Evolutionary conservation across 2,888 invertebrate species (phyloP).

Genomic region (Drosophila fungiperda): DNA sequence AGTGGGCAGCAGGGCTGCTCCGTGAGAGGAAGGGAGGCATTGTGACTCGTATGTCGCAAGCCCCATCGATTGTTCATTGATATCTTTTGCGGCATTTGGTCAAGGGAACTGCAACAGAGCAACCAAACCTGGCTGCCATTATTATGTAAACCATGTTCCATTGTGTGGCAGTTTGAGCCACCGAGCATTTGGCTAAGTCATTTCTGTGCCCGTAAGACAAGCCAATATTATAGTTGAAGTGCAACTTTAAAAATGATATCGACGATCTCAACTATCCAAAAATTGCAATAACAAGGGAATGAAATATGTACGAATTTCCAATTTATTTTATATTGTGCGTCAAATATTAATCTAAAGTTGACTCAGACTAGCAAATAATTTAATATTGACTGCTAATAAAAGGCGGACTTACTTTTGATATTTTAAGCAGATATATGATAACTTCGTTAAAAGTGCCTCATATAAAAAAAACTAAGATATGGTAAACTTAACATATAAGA

Average conservation of each 20-base stretch:
- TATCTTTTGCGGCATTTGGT: conserved; percentile 64
- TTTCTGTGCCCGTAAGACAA: conserved; percentile 43
- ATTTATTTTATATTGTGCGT: conserved; percentile 27
- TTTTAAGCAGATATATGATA: not conserved
- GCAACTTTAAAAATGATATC: conserved; percentile 31
- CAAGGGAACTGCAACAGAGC: conserved; percentile 31
- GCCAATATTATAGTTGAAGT: conserved; percentile 37
- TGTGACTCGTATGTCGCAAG: conserved; percentile 53
- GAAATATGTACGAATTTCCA: not conserved
- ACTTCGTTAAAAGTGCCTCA: not conserved
- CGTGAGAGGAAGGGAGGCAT: conserved; percentile 2
- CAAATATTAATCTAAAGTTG: conserved; percentile 14
- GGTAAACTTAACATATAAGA: not conserved
- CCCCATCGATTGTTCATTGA: conserved; percentile 75
- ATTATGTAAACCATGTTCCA: conserved; percentile 67
- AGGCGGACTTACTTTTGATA: not conserved
- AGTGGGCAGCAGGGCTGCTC: not conserved
- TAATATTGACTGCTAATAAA: not conserved
- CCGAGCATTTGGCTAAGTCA: conserved; percentile 51
- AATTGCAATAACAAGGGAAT: conserved; percentile 15
- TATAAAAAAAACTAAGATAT: not conserved
- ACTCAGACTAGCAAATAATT: not conserved
- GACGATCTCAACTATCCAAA: conserved; percentile 17
- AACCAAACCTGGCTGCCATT: conserved; percentile 34
- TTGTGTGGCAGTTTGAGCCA: conserved; percentile 47